Evolutionary conservation across 2,113 vertebrate species (phyloP), one percentile per base, ranked within the genome.

Genomic region (Poeciliopsis retropinna): DNA sequence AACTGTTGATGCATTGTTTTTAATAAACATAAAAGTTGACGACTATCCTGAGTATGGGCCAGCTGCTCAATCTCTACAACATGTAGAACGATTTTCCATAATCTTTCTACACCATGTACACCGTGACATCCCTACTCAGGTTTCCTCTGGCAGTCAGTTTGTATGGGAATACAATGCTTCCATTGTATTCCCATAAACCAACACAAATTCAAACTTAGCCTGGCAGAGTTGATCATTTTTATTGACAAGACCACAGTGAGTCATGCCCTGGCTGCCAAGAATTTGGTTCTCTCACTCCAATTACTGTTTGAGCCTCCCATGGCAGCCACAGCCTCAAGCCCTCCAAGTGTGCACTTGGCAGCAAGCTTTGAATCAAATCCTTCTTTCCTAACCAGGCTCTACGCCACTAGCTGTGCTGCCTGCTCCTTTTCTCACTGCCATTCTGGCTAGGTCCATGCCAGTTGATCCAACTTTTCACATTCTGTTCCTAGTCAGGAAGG

Each of bases 321-420:
- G 67, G 74, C 76, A 79, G 76, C 70, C 70, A 47, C 71, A 71
- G 60, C 57, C 60, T 2, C n/a, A 12, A 73, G 73, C 57, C 31
- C 62, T 66, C 60, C 67, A 80, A 73, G 81, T 79, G 68, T 75
- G 60, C 72, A 69, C 82, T 74, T 54, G 15, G 85, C 68, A 89
- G 79, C 81, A 78, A n/a, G 51, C 73, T 77, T 69, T 65, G 75
- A 80, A 69, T 78, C 63, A 70, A 79, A 78, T 85, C 67, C 51
- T 75, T 32, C 64, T 74, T 65, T 79, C 76, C 63, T 70, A 68
- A 57, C 39, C 47, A 80, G 80, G 67, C 78, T 29, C 29, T 54
- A 28, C 65, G 71, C 79, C 80, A 80, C 79, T 85, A 86, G 80
- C 51, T 57, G 51, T 57, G 25, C 51, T 76, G 47, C 64, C 74